Evolutionary conservation across 2,888 invertebrate genomes (phyloP).

Genomic region (Acrocera orbiculus): DNA sequence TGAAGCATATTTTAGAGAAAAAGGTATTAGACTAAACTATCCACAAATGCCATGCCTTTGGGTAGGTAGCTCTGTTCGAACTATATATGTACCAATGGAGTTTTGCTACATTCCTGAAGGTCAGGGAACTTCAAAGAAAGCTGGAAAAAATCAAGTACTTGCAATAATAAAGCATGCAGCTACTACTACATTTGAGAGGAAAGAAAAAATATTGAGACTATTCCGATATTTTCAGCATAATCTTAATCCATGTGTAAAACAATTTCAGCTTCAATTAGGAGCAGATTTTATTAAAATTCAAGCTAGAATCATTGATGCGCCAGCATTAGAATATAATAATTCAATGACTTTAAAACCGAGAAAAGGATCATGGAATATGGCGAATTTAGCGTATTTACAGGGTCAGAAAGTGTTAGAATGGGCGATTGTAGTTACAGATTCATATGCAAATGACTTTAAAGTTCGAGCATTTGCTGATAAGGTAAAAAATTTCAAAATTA

Average conservation of each 20-base stretch:
- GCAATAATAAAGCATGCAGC: slow-evolving; percentile 79
- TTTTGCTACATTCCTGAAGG: slow-evolving; percentile 60
- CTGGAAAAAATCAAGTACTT: slow-evolving; percentile 66
- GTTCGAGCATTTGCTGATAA: slow-evolving; percentile 17
- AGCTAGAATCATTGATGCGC: slow-evolving; percentile 65
- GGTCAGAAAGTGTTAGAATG: slow-evolving; percentile 25
- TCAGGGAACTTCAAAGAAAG: slow-evolving; percentile 54
- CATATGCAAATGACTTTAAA: slow-evolving; percentile 12
- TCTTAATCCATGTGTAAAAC: slow-evolving; percentile 38
- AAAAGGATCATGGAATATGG: slow-evolving; percentile 33
- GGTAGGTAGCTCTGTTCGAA: slow-evolving; percentile 52
- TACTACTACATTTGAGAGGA: slow-evolving; percentile 55
- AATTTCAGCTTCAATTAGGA: slow-evolving; percentile 67
- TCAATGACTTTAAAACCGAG: slow-evolving; percentile 3
- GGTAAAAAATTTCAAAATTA: slow-evolving; percentile 20
- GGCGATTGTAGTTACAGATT: slow-evolving; percentile 32
- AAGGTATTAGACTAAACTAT: slow-evolving; percentile 31
- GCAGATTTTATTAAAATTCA: slow-evolving; percentile 54
- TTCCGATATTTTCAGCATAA: slow-evolving; percentile 20
- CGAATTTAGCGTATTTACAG: slow-evolving; percentile 20
- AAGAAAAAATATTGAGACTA: slow-evolving; percentile 54
- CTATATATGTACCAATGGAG: slow-evolving; percentile 69
- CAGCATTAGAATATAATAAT: slow-evolving; percentile 37
- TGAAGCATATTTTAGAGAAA: slow-evolving; percentile 18
- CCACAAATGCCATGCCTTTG: slow-evolving; percentile 68